Conservation (phyloP, 2,113 vertebrate species). For the Hemiscyllium ocellatum region DNA sequence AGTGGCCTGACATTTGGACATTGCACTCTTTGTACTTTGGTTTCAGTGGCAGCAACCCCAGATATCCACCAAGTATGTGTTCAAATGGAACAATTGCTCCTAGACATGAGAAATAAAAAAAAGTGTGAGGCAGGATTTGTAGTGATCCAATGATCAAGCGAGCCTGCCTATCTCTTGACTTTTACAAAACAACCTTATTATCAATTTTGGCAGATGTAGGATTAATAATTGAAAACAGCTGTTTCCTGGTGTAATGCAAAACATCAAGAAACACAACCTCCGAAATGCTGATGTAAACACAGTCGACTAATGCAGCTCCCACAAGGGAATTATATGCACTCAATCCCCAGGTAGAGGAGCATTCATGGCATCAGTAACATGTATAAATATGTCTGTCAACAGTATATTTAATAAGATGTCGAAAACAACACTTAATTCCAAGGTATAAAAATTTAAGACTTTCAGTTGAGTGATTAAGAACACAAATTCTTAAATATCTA, state of each 20-base stretch:
- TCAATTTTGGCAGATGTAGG: not conserved
- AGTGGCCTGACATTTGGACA: not conserved
- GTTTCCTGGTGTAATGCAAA: not conserved
- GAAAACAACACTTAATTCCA: not conserved
- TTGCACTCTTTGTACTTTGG: not conserved
- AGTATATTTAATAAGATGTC: not conserved
- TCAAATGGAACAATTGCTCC: not conserved
- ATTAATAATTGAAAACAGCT: not conserved
- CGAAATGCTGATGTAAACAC: not conserved
- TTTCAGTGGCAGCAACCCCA: not conserved
- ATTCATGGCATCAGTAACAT: not conserved
- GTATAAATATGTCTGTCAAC: not conserved
- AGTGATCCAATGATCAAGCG: not conserved
- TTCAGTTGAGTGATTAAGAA: not conserved
- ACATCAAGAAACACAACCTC: not conserved
- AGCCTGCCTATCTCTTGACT: not conserved
- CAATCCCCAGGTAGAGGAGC: not conserved
- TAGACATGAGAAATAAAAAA: not conserved
- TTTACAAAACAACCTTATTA: not conserved
- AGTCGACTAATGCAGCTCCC: not conserved
- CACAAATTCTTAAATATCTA: not conserved
- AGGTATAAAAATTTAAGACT: not conserved
- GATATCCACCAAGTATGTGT: not conserved
- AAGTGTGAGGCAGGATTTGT: not conserved
- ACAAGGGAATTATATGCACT: too few relatives aligned